Percentiles rank a stretch among this genome's conserved stretches.
Evolutionary conservation across 2,888 invertebrate species (phyloP).

Genomic region (Chrysodeixis includens): DNA sequence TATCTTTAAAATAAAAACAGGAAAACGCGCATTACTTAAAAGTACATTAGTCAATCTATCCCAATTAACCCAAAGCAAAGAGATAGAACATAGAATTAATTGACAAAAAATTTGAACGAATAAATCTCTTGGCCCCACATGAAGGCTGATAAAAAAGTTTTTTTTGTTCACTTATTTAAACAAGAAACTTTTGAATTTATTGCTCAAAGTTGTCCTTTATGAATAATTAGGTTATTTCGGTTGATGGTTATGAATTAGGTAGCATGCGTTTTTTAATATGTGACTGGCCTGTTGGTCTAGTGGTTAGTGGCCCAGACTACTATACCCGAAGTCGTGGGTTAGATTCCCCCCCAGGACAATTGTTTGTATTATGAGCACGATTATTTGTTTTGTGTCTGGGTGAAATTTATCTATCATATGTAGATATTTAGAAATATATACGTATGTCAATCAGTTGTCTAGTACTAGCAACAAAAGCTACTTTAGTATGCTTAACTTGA

Average conservation of each 20-base stretch:
- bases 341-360: too few species aligned
- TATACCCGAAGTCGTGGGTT: too few species aligned
- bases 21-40: conserved; percentile 1
- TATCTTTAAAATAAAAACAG: background rate
- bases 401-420: too few species aligned
- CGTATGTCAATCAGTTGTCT: too few species aligned
- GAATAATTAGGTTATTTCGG: conserved; percentile 4
- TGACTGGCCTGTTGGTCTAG: too few species aligned
- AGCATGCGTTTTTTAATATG: background rate
- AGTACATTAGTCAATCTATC: conserved; percentile 1
- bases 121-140: conserved; percentile 4
- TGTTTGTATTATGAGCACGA: too few species aligned
- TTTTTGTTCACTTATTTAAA: conserved; percentile 3
- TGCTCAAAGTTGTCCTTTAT: background rate
- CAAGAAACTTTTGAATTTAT: background rate
- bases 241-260: background rate
- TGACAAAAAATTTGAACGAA: background rate
- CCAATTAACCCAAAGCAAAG: background rate
- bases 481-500: background rate
- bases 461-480: too few species aligned
- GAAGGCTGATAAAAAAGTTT: background rate
- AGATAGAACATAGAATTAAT: background rate
- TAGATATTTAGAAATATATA: too few species aligned
- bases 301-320: too few species aligned
- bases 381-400: too few species aligned